phyloP scores from a whole-genome alignment of 2,797 vertebrate species.

The Typhlichthys subterraneus region DNA sequence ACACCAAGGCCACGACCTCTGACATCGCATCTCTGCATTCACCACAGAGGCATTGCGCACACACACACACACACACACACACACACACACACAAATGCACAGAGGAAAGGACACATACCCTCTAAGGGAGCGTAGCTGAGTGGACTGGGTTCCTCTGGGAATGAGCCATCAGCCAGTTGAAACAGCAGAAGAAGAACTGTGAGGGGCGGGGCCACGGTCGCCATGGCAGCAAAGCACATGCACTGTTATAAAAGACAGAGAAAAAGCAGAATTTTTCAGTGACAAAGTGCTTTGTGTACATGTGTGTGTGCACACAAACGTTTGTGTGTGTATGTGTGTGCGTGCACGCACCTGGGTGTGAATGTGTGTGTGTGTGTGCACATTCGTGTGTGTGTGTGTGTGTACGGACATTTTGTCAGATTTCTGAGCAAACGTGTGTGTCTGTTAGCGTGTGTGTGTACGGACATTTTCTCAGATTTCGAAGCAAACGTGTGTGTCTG shows the following conservation, averaged over 20 bases:
- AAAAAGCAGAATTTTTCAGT: slow-evolving; percentile 39
- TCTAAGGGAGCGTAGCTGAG: slow-evolving; percentile 86
- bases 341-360: slow-evolving; percentile 2
- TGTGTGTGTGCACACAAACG: slow-evolving; percentile 12
- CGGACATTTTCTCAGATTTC: too few species aligned
- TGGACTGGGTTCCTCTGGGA: slow-evolving; percentile 91
- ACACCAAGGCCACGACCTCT: slow-evolving; percentile 58
- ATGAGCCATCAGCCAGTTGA: slow-evolving; percentile 79
- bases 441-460: slow-evolving; percentile 2
- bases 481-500: background rate
- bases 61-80: slow-evolving; percentile 17
- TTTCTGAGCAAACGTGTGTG: slow-evolving; percentile 33
- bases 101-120: slow-evolving; percentile 80
- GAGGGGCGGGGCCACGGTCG: slow-evolving; percentile 73
- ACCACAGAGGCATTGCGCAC: slow-evolving; percentile 53
- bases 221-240: slow-evolving; percentile 77
- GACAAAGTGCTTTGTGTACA: slow-evolving; percentile 4
- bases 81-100: slow-evolving; percentile 3
- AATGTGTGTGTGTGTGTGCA: background rate
- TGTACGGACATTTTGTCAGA: slow-evolving; percentile 35
- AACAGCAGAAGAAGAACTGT: slow-evolving; percentile 81
- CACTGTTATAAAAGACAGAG: slow-evolving; percentile 68
- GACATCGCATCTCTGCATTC: slow-evolving; percentile 65
- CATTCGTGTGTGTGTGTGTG: slow-evolving; percentile 1
- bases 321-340: slow-evolving; percentile 10